phyloP scores from a whole-genome alignment of 2,797 vertebrate species.

The Chelonia mydas region DNA sequence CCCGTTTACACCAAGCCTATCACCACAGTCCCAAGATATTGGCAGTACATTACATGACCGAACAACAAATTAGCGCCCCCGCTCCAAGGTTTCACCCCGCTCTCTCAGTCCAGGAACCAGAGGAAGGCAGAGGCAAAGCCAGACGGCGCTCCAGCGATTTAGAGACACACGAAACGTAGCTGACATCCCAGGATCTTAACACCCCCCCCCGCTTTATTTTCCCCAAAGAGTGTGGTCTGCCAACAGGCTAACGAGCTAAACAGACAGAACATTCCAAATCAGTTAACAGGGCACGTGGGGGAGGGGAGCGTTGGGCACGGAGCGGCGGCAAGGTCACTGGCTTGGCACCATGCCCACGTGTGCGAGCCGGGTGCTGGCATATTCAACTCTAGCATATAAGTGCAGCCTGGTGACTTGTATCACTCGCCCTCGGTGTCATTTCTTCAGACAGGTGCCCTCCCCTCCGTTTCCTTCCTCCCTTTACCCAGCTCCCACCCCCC shows the following conservation, averaged over 20 bases:
- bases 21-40: fast-evolving
- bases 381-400: background rate
- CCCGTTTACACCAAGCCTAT: background rate
- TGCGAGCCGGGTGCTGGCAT: fast-evolving
- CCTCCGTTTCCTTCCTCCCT: fast-evolving
- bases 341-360: background rate
- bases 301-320: background rate
- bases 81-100: fast-evolving
- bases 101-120: fast-evolving
- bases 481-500: background rate
- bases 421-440: fast-evolving
- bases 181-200: background rate
- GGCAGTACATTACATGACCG: fast-evolving
- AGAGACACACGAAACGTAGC: background rate
- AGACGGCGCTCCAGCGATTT: too few species aligned
- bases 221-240: background rate
- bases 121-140: background rate
- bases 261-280: background rate
- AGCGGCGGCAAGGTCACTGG: background rate
- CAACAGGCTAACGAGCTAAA: background rate
- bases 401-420: background rate
- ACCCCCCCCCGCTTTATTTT: background rate
- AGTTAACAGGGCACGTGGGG: too few species aligned
- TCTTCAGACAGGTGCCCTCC: background rate
- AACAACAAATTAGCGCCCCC: background rate